Percentiles rank a stretch among this genome's conserved stretches.
Conservation (phyloP, 2,113 vertebrate species). For the Xiphorhynchus elegans region DNA sequence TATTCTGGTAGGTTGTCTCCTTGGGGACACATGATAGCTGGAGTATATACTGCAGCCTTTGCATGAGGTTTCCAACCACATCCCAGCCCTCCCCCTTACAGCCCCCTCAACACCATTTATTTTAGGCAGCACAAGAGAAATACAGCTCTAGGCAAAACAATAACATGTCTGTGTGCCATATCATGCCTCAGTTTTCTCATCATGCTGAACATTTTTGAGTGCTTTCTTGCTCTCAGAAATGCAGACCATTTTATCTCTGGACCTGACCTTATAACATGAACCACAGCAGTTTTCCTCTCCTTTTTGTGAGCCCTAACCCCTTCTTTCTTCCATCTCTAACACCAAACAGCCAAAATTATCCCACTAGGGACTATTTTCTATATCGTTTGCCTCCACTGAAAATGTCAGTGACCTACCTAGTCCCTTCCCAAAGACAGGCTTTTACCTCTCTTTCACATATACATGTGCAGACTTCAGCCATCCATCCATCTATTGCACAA, state of each 20-base stretch:
- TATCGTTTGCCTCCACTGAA: background rate
- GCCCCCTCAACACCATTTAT: background rate
- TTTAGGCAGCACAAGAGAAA: conserved; percentile 10
- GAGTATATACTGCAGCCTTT: background rate
- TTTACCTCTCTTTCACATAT: background rate
- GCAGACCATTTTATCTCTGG: background rate
- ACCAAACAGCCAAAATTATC: background rate
- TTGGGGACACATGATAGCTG: background rate
- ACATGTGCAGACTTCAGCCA: background rate
- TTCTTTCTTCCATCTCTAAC: background rate
- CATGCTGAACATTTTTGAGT: background rate
- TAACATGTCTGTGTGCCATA: background rate
- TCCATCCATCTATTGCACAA: background rate
- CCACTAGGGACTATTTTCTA: background rate
- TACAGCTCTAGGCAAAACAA: conserved; percentile 32
- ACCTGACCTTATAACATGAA: background rate
- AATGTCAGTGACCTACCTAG: background rate
- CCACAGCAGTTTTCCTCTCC: background rate
- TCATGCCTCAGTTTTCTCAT: background rate
- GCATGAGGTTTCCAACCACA: conserved; percentile 9
- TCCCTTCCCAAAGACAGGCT: background rate
- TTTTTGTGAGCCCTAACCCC: background rate
- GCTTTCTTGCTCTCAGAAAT: background rate
- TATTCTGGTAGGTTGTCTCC: background rate
- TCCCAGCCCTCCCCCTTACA: background rate